Conservation (phyloP, 2,113 vertebrate genomes). For the Microtus oregoni region DNA sequence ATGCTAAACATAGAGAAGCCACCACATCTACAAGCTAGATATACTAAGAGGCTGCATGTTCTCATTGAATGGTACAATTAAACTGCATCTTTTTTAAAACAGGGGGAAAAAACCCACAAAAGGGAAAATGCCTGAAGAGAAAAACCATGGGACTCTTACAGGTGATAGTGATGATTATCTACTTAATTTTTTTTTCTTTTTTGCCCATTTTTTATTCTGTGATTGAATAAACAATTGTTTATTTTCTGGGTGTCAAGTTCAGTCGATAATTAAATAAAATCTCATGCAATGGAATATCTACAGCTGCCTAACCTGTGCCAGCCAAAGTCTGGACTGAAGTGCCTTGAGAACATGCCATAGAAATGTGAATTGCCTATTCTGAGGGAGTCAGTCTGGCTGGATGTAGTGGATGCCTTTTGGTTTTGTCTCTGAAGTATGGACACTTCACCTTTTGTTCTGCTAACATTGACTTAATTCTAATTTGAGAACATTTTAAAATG, state of each 20-base stretch:
- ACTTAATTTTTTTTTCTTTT: not conserved
- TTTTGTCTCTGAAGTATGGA: not conserved
- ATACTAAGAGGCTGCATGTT: not conserved
- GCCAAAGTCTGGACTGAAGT: not conserved
- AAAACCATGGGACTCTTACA: not conserved
- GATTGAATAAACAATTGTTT: slow-evolving; percentile 39
- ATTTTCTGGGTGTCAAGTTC: slow-evolving; percentile 4
- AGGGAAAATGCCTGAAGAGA: not conserved
- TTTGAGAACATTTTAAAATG: not conserved
- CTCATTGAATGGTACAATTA: not conserved
- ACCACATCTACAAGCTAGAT: not conserved
- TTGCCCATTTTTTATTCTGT: slow-evolving; percentile 12
- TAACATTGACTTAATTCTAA: not conserved
- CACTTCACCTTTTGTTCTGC: not conserved
- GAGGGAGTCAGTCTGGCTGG: not conserved
- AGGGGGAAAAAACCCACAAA: not conserved
- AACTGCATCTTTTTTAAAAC: not conserved
- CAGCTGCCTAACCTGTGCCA: not conserved
- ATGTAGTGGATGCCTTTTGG: not conserved
- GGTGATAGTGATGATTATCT: not conserved
- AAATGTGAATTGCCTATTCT: too few species aligned
- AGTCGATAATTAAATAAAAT: not conserved
- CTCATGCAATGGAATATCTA: not conserved
- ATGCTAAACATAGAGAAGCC: not conserved
- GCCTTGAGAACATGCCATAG: not conserved